Conservation (phyloP, 2,888 invertebrate genomes). For the Hedya salicella region DNA sequence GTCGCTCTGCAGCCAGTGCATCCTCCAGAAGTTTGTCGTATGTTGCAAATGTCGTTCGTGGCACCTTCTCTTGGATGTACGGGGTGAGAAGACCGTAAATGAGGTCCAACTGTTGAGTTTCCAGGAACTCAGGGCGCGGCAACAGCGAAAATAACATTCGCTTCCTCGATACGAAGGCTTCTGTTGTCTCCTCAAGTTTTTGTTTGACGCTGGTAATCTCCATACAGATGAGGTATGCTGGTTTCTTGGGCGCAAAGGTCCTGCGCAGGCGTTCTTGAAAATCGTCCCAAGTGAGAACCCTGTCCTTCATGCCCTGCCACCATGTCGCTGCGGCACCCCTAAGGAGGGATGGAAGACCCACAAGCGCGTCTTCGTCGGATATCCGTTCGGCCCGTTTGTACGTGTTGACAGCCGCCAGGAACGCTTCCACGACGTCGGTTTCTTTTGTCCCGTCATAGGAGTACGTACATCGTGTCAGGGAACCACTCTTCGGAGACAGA, state of each 20-base stretch:
- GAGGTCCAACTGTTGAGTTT: slow-evolving; percentile 3
- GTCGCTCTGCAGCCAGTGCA: slow-evolving; percentile 2
- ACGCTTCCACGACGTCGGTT: slow-evolving; percentile 3
- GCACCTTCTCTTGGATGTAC: slow-evolving; percentile 8
- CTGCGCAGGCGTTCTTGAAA: slow-evolving; percentile 8
- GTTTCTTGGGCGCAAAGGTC: slow-evolving; percentile 14
- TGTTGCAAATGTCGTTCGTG: background rate
- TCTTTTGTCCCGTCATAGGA: background rate
- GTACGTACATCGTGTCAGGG: background rate
- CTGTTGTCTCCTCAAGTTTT: slow-evolving; percentile 5
- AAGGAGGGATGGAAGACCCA: too few relatives aligned
- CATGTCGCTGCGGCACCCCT: background rate
- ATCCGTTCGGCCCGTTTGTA: too few relatives aligned
- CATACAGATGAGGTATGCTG: background rate
- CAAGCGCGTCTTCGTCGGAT: too few relatives aligned
- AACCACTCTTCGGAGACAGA: background rate
- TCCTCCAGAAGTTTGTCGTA: background rate
- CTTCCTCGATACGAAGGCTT: slow-evolving; percentile 4
- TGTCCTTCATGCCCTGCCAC: background rate
- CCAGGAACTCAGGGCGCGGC: background rate
- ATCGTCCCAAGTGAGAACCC: background rate
- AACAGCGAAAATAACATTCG: slow-evolving; percentile 4
- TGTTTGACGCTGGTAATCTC: background rate
- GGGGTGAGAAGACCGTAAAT: slow-evolving; percentile 4
- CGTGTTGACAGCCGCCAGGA: too few relatives aligned